Evolutionary conservation across 64 coral and sea anemone genomes (phyloP).

Genomic region (Anthopleura sola): DNA sequence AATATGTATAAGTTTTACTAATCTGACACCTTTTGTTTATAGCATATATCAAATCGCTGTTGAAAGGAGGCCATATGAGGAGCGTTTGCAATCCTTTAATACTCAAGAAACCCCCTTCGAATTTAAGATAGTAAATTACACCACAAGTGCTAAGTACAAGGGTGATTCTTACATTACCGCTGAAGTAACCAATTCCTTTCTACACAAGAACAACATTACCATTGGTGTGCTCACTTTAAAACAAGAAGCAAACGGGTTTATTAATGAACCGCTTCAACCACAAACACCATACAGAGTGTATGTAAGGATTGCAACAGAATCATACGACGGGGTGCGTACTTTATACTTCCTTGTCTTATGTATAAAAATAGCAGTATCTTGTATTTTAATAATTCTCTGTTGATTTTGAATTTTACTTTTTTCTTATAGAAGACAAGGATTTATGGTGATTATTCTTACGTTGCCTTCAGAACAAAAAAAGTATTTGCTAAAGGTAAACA

Average conservation of each 20-base stretch:
- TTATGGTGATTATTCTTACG: neutral
- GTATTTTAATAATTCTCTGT: neutral
- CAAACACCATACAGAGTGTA: neutral
- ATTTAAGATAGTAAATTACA: neutral
- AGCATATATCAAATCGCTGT: constrained; percentile 7
- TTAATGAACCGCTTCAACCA: neutral
- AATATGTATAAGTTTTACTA: too few relatives aligned
- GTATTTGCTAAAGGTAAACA: neutral
- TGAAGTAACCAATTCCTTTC: neutral
- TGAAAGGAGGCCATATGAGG: neutral
- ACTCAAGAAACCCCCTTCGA: neutral
- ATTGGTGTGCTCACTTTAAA: neutral
- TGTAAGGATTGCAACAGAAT: neutral
- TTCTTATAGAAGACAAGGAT: neutral
- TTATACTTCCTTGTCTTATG: neutral
- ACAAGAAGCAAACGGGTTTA: neutral
- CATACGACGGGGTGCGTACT: neutral
- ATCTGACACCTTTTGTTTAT: neutral
- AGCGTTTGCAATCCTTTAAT: neutral
- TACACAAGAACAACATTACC: neutral
- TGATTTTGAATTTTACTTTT: neutral
- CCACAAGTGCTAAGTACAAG: neutral
- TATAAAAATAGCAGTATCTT: neutral
- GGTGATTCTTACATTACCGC: neutral
- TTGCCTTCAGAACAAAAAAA: neutral